Conservation (phyloP, 1,140 invertebrate species). For the Drosophila arizonae region DNA sequence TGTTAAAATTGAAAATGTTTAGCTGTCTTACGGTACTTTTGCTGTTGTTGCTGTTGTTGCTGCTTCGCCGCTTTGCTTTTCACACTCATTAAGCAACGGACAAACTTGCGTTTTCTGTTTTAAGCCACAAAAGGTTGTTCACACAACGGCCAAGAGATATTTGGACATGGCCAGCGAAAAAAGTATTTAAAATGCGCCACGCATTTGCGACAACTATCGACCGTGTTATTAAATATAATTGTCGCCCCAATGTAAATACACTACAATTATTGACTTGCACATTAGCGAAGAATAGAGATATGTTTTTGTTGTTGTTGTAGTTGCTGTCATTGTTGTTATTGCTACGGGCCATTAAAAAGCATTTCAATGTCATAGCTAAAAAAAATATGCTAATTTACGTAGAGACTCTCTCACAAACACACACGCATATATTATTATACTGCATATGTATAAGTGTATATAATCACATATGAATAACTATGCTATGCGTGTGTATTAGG, state of each 20-base stretch:
- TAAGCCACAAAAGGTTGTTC: constrained; percentile 58
- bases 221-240: constrained; percentile 58
- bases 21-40: constrained; percentile 64
- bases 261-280: constrained; percentile 67
- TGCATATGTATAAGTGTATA: not conserved
- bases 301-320: constrained; percentile 41
- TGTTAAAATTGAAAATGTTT: constrained; percentile 68
- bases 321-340: constrained; percentile 34
- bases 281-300: constrained; percentile 44
- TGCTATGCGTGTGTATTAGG: constrained; percentile 7
- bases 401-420: constrained; percentile 23
- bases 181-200: constrained; percentile 46
- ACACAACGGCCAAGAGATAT: constrained; percentile 16
- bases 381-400: constrained; percentile 76
- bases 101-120: constrained; percentile 62
- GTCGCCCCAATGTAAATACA: constrained; percentile 42
- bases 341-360: constrained; percentile 74
- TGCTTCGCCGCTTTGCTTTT: constrained; percentile 35
- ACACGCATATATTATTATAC: constrained; percentile 22
- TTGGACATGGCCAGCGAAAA: not conserved
- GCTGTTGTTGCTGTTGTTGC: constrained; percentile 1
- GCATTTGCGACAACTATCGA: constrained; percentile 36
- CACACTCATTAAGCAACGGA: constrained; percentile 65
- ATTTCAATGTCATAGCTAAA: constrained; percentile 73
- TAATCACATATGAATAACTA: constrained; percentile 29